Conservation (phyloP, 2,797 vertebrate genomes). For the Lepilemur septentrionalis region DNA sequence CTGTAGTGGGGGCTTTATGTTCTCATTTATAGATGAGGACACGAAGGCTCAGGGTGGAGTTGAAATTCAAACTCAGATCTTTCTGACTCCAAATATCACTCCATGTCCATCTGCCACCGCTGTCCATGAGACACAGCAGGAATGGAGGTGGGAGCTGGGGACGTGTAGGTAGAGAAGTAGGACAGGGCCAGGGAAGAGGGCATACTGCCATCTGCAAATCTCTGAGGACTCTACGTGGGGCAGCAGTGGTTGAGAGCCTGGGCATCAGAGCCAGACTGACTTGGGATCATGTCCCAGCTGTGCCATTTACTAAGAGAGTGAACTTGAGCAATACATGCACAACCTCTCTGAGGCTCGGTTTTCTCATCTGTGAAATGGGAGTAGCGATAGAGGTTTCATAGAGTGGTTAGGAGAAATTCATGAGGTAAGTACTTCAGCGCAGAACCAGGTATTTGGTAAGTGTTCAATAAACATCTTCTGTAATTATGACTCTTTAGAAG, state of each 20-base stretch:
- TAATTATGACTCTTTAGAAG: neutral
- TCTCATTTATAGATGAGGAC: neutral
- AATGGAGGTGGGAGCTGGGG: neutral
- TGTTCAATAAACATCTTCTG: neutral
- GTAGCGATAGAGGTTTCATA: neutral
- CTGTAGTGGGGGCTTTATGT: neutral
- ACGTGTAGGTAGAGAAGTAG: neutral
- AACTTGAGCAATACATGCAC: neutral
- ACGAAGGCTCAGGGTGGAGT: neutral
- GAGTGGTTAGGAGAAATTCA: neutral
- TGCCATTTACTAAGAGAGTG: neutral
- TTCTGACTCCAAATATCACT: neutral
- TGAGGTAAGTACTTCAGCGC: neutral
- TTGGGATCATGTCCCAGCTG: neutral
- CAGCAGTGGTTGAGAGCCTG: neutral
- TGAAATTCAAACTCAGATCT: neutral
- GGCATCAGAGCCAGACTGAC: neutral
- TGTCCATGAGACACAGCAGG: neutral
- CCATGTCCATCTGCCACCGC: neutral
- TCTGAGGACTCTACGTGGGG: neutral
- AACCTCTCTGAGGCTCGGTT: neutral
- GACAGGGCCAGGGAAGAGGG: neutral
- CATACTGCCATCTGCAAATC: neutral
- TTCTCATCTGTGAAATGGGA: conserved; percentile 40
- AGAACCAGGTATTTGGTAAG: neutral